Base-by-base conservation (phyloP, 2,113 vertebrate genomes). In the Furnarius figulus region DNA sequence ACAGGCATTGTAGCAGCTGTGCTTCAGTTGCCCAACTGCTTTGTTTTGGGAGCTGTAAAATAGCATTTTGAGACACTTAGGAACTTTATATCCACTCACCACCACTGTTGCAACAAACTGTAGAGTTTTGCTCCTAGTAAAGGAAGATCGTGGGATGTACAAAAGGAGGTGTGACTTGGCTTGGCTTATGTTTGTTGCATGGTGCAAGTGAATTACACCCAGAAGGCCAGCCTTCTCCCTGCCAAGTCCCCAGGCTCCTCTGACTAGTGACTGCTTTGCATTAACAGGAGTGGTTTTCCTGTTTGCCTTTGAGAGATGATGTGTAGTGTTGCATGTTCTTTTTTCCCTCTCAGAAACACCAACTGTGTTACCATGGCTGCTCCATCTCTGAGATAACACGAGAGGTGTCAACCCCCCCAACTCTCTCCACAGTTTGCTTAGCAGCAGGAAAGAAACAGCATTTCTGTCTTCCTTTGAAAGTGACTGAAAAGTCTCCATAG, bases 401-500 rank as follows among this genome's bases (percentile, higher is more conserved):
- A 67, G 66, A 66, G 33, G 31, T 53, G 25, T 42, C 47, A 89
- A 47, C 63, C 55, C 31, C 24, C 46, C 40, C 58, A 73, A 40
- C 16, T 79, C 73, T 35, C 17, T 25, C 61, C 37, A 37, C 56
- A 18, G 14, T 40, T 77, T 78, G 50, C 59, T 73, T 70, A 47
- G 47, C 31, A 84, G 66, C 37, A 53, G 87, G 75, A 37, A 82
- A 76, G 83, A 73, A 90, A 12, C 30, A 50, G 39, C 46, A 68
- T 79, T 88, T 86, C 76, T 77, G 37, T 75, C 75, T 93, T 84
- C 73, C 70, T 80, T 27, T 82, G 49, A 53, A 62, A 80, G 83
- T 8, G 44, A 47, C 78, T 77, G 58, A 52, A 31, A 84, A 80
- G 85, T 96, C 87, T 93, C 89, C 87, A 91, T 93, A 85, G 89